Conservation (phyloP, 2,888 invertebrate species). For the Elysia crispata region DNA sequence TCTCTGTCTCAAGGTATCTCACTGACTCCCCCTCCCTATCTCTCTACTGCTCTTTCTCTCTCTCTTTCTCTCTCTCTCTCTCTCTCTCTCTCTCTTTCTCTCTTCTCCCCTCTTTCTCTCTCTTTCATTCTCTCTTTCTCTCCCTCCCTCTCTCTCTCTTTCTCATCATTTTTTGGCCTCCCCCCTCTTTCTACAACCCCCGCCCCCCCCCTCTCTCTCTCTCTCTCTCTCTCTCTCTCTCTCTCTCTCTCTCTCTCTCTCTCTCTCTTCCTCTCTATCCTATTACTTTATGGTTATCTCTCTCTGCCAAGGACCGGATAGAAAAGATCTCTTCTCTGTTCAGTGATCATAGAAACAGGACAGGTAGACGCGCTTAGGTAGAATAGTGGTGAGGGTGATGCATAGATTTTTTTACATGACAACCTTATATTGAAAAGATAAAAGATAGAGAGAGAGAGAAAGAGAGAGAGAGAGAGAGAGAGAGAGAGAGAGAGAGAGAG, state of each 20-base stretch:
- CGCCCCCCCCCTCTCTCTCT: no score
- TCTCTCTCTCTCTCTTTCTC: constrained; percentile 27
- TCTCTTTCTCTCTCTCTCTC: constrained; percentile 26
- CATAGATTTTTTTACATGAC: neutral
- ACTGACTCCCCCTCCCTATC: neutral
- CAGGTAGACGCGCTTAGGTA: neutral
- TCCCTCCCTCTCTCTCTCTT: constrained; percentile 5
- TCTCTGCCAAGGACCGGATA: no score
- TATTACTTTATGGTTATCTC: neutral
- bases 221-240: constrained; percentile 1
- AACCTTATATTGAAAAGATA: neutral
- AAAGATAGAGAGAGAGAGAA: neutral
- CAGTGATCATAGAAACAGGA: neutral
- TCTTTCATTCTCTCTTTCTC: no score
- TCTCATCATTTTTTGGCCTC: no score
- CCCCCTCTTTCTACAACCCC: no score
- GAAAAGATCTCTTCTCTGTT: no score
- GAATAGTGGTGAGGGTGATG: neutral
- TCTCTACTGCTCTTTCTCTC: neutral
- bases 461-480: constrained; percentile 12
- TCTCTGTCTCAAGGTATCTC: no score
- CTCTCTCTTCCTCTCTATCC: constrained; percentile 9
- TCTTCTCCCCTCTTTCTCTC: neutral
- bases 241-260: neutral
- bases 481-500: constrained; percentile 10